Percentiles rank a stretch among this genome's conserved stretches.
These are phyloP conservation scores for Plebejus argus DNA, from an alignment of 2,888 invertebrate genomes.

Conservation along the genomic window DNA sequence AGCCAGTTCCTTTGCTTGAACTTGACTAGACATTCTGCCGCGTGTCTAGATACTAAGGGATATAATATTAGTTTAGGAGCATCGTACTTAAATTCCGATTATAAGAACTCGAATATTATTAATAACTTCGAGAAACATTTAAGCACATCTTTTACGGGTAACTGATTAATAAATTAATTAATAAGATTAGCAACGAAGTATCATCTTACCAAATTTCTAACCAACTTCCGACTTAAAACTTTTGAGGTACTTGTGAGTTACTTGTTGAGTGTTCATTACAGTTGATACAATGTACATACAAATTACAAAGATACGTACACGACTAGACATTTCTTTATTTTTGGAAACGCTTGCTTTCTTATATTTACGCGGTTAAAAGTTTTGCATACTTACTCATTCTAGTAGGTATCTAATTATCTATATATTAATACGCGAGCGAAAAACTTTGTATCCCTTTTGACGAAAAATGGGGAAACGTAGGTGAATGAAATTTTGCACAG, in stretches of 20 bases:
- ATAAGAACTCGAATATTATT: not conserved
- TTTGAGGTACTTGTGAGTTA: slow-evolving; percentile 26
- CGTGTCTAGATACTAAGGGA: not conserved
- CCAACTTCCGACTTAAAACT: slow-evolving; percentile 24
- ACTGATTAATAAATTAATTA: slow-evolving; percentile 39
- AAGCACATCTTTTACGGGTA: slow-evolving; percentile 15
- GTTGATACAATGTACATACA: not conserved
- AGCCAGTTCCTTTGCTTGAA: too few relatives aligned
- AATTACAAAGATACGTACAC: not conserved
- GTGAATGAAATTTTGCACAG: too few relatives aligned
- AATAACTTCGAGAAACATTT: not conserved
- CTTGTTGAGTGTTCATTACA: slow-evolving; percentile 6
- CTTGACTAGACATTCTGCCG: too few relatives aligned
- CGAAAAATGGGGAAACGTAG: too few relatives aligned
- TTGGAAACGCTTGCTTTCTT: not conserved
- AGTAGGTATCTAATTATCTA: too few relatives aligned
- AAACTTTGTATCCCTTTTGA: too few relatives aligned
- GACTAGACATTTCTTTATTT: not conserved
- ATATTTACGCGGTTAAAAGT: not conserved
- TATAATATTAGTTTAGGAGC: not conserved
- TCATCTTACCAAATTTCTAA: slow-evolving; percentile 28
- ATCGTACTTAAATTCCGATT: not conserved
- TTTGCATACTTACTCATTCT: not conserved
- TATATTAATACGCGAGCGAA: too few relatives aligned
- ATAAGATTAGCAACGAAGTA: slow-evolving; percentile 30